phyloP scores from a whole-genome alignment of 2,888 invertebrate genomes.

The Neria commutata region DNA sequence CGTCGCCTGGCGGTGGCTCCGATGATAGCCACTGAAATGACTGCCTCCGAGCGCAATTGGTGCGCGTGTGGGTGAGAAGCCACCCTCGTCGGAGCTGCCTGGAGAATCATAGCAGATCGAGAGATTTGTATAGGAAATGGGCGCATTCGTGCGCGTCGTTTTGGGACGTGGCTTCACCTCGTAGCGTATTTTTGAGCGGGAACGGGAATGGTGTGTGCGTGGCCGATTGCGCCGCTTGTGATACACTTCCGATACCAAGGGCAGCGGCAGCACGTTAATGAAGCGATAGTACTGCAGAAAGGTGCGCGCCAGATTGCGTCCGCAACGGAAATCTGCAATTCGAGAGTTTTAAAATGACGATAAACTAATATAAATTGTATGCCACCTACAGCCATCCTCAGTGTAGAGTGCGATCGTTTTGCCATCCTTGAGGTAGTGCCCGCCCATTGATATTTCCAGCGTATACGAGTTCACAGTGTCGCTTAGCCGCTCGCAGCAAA shows the following conservation, averaged over 20 bases:
- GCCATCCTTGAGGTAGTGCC: slow-evolving; percentile 76
- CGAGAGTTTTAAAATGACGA: background rate
- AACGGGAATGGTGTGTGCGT: slow-evolving; percentile 57
- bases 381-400: slow-evolving; percentile 87
- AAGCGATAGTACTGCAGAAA: slow-evolving; percentile 82
- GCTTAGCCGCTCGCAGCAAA: slow-evolving; percentile 75
- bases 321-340: slow-evolving; percentile 76
- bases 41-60: slow-evolving; percentile 50
- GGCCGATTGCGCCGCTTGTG: slow-evolving; percentile 55
- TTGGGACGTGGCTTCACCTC: slow-evolving; percentile 62
- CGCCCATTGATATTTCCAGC: slow-evolving; percentile 88
- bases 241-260: slow-evolving; percentile 60
- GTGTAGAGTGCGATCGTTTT: slow-evolving; percentile 82
- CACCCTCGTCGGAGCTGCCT: slow-evolving; percentile 62
- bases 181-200: slow-evolving; percentile 58
- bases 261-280: slow-evolving; percentile 70
- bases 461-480: slow-evolving; percentile 87
- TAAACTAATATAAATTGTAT: background rate
- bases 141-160: slow-evolving; percentile 64
- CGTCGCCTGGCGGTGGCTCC: slow-evolving; percentile 41
- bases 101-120: slow-evolving; percentile 65
- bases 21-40: slow-evolving; percentile 52
- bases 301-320: slow-evolving; percentile 77
- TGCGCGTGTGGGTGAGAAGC: slow-evolving; percentile 55
- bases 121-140: slow-evolving; percentile 65